Evolutionary conservation across 30 jellyfish, hydroid and myxozoan species (phyloP).

Genomic region (Hydra vulgaris): DNA sequence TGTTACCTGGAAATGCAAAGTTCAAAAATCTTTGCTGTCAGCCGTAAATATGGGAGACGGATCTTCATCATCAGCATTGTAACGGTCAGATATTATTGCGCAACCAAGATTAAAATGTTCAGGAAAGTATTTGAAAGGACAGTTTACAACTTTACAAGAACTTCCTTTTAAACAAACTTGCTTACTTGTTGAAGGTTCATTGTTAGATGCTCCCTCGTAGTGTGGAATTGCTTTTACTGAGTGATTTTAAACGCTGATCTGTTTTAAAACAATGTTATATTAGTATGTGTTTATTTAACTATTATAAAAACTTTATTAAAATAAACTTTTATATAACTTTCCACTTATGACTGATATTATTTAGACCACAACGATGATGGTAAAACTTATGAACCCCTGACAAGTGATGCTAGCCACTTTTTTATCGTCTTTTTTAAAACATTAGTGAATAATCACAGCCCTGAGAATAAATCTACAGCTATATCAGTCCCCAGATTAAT

Average conservation of each 20-base stretch:
- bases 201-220: conserved; percentile 60
- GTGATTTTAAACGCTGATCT: conserved; percentile 23
- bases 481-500: too few species aligned
- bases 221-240: conserved; percentile 56
- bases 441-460: too few species aligned
- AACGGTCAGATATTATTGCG: conserved; percentile 44
- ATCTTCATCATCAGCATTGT: conserved; percentile 35
- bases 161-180: conserved; percentile 31
- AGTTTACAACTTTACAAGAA: conserved; percentile 54
- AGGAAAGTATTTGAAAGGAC: conserved; percentile 76
- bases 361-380: too few species aligned
- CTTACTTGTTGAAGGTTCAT: conserved; percentile 43
- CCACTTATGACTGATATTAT: background rate
- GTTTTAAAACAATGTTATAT: background rate
- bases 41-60: conserved; percentile 46
- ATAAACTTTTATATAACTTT: background rate
- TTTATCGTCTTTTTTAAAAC: too few species aligned
- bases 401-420: too few species aligned
- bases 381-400: too few species aligned
- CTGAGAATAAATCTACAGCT: too few species aligned
- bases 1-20: conserved; percentile 75
- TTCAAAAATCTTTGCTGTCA: conserved; percentile 62
- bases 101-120: conserved; percentile 34
- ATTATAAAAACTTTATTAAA: too few species aligned
- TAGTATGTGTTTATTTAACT: too few species aligned